Evolutionary conservation across 1,140 invertebrate species (phyloP).

Genomic region (Drosophila bocki): DNA sequence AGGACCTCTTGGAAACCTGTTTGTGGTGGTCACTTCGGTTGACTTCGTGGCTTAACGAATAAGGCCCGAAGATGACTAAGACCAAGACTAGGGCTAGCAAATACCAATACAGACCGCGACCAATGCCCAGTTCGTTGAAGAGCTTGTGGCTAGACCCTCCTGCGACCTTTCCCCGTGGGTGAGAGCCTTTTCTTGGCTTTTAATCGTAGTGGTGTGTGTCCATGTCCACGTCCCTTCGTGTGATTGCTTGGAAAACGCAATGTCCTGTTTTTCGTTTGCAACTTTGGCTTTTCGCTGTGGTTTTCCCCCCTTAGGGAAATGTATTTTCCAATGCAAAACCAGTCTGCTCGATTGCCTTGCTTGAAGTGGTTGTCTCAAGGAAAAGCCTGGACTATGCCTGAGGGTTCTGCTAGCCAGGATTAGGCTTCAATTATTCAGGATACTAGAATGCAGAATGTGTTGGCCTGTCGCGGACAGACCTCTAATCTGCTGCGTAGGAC

Average conservation of each 20-base stretch:
- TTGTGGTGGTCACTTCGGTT: slow-evolving; percentile 10
- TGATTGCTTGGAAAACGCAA: slow-evolving; percentile 68
- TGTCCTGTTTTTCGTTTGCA: slow-evolving; percentile 78
- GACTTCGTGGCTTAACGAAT: slow-evolving; percentile 42
- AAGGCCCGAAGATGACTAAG: slow-evolving; percentile 49
- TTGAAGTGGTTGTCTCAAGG: slow-evolving; percentile 30
- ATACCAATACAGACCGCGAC: slow-evolving; percentile 37
- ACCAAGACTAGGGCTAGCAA: slow-evolving; percentile 12
- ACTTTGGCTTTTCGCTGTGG: slow-evolving; percentile 59
- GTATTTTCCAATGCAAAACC: slow-evolving; percentile 39
- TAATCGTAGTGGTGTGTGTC: background rate
- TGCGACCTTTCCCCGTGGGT: slow-evolving; percentile 32
- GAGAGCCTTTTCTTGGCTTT: slow-evolving; percentile 2
- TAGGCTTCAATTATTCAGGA: slow-evolving; percentile 9
- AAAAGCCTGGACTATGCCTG: slow-evolving; percentile 6
- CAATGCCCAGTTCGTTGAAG: slow-evolving; percentile 47
- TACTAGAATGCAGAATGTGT: slow-evolving; percentile 62
- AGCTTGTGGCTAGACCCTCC: slow-evolving; percentile 20
- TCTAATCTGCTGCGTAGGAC: slow-evolving; percentile 43
- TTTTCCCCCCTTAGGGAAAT: slow-evolving; percentile 65
- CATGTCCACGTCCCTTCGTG: slow-evolving; percentile 15
- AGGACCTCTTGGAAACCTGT: slow-evolving; percentile 26
- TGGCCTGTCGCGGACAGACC: slow-evolving; percentile 34
- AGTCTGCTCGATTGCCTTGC: slow-evolving; percentile 53
- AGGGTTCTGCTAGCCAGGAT: background rate